Base-by-base conservation (phyloP, 2,888 invertebrate species). In the Xestobium rufovillosum region DNA sequence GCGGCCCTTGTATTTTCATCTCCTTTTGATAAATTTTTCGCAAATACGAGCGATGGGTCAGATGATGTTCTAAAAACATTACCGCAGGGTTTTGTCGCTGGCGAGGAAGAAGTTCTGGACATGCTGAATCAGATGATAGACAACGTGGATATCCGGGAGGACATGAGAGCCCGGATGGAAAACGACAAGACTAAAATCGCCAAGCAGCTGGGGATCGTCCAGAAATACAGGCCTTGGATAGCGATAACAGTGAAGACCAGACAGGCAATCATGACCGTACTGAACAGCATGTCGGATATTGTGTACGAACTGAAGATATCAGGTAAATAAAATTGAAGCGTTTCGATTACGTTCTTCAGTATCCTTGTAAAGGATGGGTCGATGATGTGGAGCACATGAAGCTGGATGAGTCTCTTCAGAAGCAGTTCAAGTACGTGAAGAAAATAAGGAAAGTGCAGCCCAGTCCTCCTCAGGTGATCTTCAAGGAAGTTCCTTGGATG, bases 241-340 rank as follows among this genome's bases (percentile, higher is more conserved):
- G 77, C 77, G 1, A 71, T 77, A 32, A 76, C 77, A 0, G 76
- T 78, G 31, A 79, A 79, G 57, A 77, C 78, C 0, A 61, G 72
- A 3, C 78, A 78, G 47, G 77, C 78, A 0, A 73, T 73, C 28
- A 68, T 76, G 0, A 70, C 73, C 9, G 74, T 76, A 0, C 63
- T 79, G 1, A 76, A 77, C 44, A 71, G 72, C 61, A 62, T 76
- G 49, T 45, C 71, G 10, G 74, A 75, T 27, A 68, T 72, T 9
- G 64, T 75, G 49, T 66, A 70, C 43, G 63, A 67, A 32, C 56
- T 78, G 13, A 72, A 73, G 41, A 70, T 72, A 44, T 75, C 76
- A 64, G 73, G 72, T 68, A 37, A 6, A n/a, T n/a, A n/a, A n/a
- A n/a, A n/a, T n/a, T n/a, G n/a, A n/a, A n/a, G n/a, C n/a, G n/a